phyloP scores from a whole-genome alignment of 2,888 invertebrate species.

The Axea sp. region DNA sequence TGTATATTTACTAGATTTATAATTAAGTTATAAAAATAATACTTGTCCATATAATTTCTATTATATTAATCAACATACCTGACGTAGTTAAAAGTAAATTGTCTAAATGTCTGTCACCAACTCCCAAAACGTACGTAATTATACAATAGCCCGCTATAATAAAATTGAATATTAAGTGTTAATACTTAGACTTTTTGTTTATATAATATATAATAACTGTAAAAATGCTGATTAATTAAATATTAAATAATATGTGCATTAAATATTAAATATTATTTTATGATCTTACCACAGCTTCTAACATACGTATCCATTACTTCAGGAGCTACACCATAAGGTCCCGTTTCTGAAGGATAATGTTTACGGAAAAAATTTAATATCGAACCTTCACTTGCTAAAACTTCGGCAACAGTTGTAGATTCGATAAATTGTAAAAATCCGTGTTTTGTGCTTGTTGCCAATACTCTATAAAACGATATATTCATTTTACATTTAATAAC shows the following conservation, averaged over 20 bases:
- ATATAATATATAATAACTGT: no score
- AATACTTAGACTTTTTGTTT: no score
- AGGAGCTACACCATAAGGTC: conserved; percentile 93
- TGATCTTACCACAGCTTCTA: conserved; percentile 87
- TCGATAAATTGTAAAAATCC: conserved; percentile 98
- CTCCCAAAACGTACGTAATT: conserved; percentile 97
- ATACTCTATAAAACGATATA: no score
- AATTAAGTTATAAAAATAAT: no score
- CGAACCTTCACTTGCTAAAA: conserved; percentile 90
- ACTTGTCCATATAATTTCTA: no score
- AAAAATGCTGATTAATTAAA: background rate
- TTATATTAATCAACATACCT: no score
- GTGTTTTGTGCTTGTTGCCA: conserved; percentile 97
- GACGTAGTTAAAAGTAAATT: conserved; percentile 94
- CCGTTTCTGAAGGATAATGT: conserved; percentile 91
- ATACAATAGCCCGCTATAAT: conserved; percentile 95
- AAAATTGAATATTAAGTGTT: no score
- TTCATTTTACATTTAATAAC: no score
- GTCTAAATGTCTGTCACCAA: conserved; percentile 98
- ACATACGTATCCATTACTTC: conserved; percentile 99
- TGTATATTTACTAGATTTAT: no score
- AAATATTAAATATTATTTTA: background rate
- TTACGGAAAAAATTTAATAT: conserved; percentile 96
- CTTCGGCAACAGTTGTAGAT: conserved; percentile 95
- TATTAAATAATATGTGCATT: background rate